Percentiles rank a stretch among this genome's conserved stretches.
phyloP scores from a whole-genome alignment of 2,797 vertebrate species.

The Glyptemys insculpta region DNA sequence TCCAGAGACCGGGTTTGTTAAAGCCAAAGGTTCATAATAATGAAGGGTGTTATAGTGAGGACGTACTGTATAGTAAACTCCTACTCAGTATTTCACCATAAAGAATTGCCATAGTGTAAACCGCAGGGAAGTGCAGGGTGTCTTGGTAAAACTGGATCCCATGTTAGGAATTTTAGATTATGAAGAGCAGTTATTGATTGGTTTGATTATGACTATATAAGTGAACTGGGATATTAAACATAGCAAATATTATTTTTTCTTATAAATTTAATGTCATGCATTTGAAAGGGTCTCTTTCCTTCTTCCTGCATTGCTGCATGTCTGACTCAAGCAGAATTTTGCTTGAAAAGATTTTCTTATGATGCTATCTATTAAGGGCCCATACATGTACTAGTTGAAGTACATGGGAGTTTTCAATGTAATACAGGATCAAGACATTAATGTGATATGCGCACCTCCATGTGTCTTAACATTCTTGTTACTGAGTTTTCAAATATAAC shows the following conservation, averaged over 20 bases:
- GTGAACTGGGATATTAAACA: slow-evolving; percentile 33
- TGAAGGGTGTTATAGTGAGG: no score
- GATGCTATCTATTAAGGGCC: neutral
- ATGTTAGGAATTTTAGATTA: slow-evolving; percentile 15
- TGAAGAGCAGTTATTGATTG: neutral
- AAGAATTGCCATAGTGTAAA: neutral
- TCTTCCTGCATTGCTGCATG: slow-evolving; percentile 38
- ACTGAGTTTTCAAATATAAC: rapidly evolving
- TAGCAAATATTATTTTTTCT: slow-evolving; percentile 39
- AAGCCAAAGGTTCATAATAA: no score
- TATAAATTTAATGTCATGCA: slow-evolving; percentile 47
- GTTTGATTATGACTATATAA: slow-evolving; percentile 44
- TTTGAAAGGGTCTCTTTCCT: slow-evolving; percentile 37
- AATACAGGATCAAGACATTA: neutral
- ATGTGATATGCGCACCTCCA: neutral
- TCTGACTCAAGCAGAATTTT: slow-evolving; percentile 16
- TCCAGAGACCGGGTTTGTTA: no score
- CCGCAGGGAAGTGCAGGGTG: neutral
- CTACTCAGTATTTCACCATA: slow-evolving; percentile 17
- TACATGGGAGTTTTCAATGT: neutral
- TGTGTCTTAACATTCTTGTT: neutral
- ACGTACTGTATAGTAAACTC: neutral
- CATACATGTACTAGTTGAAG: neutral
- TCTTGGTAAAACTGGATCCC: neutral
- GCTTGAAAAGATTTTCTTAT: slow-evolving; percentile 6